Conservation (phyloP, 2,113 vertebrate genomes). For the Passer domesticus region DNA sequence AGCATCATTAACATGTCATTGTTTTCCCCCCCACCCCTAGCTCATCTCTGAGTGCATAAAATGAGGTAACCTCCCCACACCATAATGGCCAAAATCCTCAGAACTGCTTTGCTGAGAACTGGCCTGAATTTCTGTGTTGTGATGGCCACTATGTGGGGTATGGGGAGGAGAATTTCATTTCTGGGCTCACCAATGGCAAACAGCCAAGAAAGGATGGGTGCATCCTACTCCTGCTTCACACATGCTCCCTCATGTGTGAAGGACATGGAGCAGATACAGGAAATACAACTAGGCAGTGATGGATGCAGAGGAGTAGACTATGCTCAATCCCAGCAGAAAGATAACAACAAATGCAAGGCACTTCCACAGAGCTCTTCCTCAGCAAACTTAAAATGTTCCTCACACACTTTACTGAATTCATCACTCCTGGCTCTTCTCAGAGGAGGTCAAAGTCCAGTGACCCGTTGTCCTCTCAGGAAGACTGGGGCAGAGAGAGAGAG, state of each 20-base stretch:
- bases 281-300: background rate
- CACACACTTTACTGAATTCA: background rate
- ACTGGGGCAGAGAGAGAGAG: background rate
- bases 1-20: background rate
- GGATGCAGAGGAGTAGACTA: background rate
- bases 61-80: background rate
- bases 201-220: background rate
- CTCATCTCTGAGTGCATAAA: background rate
- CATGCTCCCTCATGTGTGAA: background rate
- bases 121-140: background rate
- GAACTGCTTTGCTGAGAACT: background rate
- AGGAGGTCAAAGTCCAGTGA: background rate
- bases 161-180: background rate
- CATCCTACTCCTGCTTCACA: background rate
- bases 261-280: background rate
- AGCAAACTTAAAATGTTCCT: background rate
- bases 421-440: background rate
- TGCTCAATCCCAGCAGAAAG: background rate
- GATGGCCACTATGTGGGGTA: fast-evolving
- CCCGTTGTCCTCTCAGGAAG: background rate
- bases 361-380: background rate
- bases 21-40: background rate
- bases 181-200: background rate
- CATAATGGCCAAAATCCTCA: background rate
- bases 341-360: background rate